A percentile compares a stretch with the other conserved stretches of the same genome.
Conservation (phyloP, 2,113 vertebrate genomes). For the Pachyramphus minor region DNA sequence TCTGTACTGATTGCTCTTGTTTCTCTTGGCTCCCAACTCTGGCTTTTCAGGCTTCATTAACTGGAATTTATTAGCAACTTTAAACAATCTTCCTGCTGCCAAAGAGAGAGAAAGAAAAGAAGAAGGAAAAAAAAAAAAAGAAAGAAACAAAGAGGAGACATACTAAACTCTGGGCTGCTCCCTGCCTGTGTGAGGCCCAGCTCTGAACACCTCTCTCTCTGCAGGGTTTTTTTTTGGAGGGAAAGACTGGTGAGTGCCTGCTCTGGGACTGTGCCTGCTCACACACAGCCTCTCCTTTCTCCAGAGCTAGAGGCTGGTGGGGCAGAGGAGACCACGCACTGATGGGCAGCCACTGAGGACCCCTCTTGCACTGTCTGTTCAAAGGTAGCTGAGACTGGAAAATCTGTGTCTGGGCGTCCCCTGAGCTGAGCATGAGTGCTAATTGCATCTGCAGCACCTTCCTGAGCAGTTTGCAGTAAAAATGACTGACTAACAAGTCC, state of each 20-base stretch:
- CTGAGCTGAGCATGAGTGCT: not conserved
- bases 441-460: not conserved
- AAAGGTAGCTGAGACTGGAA: not conserved
- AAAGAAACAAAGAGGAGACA: slow-evolving; percentile 12
- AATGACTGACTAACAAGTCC: not conserved
- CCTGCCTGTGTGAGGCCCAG: slow-evolving; percentile 44
- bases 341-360: not conserved
- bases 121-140: not conserved
- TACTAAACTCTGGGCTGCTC: not conserved
- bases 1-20: slow-evolving; percentile 60
- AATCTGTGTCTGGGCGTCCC: not conserved
- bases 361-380: not conserved
- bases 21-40: slow-evolving; percentile 56
- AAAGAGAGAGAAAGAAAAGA: not conserved
- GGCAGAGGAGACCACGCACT: not conserved
- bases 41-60: slow-evolving; percentile 69
- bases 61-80: slow-evolving; percentile 68
- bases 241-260: not conserved
- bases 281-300: accelerated
- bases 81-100: slow-evolving; percentile 51
- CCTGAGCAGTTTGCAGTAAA: not conserved
- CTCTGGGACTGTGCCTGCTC: not conserved
- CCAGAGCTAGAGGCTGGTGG: not conserved
- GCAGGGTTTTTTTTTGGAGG: not conserved
- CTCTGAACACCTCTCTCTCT: not conserved